phyloP scores from a whole-genome alignment of 1,140 invertebrate species.

The Danaus plexippus region DNA sequence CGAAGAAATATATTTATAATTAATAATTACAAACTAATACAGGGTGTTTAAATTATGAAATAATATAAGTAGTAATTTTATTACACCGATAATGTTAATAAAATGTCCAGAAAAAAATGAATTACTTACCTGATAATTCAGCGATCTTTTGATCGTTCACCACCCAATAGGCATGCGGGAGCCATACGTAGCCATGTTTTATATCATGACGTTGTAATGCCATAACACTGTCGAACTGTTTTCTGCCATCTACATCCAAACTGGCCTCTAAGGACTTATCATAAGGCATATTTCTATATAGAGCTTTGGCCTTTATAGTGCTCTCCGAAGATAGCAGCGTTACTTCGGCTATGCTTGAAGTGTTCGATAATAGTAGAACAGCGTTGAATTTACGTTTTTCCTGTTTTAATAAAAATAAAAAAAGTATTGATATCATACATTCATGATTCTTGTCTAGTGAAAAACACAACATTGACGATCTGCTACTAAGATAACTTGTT shows the following conservation, averaged over 20 bases:
- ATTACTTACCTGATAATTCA: slow-evolving; percentile 74
- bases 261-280: slow-evolving; percentile 78
- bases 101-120: too few relatives aligned
- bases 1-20: too few relatives aligned
- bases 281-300: slow-evolving; percentile 76
- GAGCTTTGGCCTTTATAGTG: slow-evolving; percentile 75
- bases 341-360: slow-evolving; percentile 63
- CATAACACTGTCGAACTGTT: slow-evolving; percentile 77
- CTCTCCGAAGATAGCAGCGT: slow-evolving; percentile 76
- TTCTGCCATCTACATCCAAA: slow-evolving; percentile 78
- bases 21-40: too few relatives aligned
- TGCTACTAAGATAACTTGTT: too few relatives aligned
- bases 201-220: slow-evolving; percentile 66
- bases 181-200: slow-evolving; percentile 76
- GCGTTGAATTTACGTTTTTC: slow-evolving; percentile 66
- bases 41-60: not conserved
- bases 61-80: slow-evolving; percentile 3
- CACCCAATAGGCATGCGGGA: slow-evolving; percentile 76
- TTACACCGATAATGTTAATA: too few relatives aligned
- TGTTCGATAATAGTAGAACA: slow-evolving; percentile 43
- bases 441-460: too few relatives aligned
- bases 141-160: slow-evolving; percentile 78
- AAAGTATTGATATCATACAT: too few relatives aligned
- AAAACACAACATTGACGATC: too few relatives aligned
- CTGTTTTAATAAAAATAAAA: slow-evolving; percentile 25